Evolutionary conservation across 2,797 vertebrate genomes (phyloP).

Genomic region (Trichosurus vulpecula): DNA sequence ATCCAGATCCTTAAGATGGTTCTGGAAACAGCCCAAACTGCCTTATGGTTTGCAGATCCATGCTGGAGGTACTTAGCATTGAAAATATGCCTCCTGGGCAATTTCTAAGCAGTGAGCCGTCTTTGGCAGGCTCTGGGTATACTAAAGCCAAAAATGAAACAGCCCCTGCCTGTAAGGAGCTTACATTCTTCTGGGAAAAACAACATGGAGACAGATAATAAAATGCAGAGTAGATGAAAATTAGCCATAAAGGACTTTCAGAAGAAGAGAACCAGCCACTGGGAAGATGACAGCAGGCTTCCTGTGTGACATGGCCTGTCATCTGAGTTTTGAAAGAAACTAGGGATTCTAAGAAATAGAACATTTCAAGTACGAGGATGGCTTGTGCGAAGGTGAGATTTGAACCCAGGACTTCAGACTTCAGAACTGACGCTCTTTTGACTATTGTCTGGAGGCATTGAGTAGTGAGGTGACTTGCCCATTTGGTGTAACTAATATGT

Average conservation of each 20-base stretch:
- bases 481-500: not conserved
- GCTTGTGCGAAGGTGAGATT: not conserved
- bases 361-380: not conserved
- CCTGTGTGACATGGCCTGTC: not conserved
- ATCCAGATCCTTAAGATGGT: not conserved
- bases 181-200: not conserved
- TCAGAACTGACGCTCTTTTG: not conserved
- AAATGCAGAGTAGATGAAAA: not conserved
- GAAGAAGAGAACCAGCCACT: not conserved
- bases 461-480: not conserved
- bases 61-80: not conserved
- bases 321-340: not conserved
- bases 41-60: not conserved
- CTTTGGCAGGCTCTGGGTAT: not conserved
- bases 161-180: not conserved
- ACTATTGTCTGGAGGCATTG: not conserved
- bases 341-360: not conserved
- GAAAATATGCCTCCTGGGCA: not conserved
- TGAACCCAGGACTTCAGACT: not conserved
- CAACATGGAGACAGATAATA: not conserved
- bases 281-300: not conserved
- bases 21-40: conserved; percentile 25
- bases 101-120: not conserved
- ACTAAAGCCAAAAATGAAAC: not conserved
- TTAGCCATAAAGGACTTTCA: not conserved